Conservation (phyloP, 1,140 invertebrate genomes). For the Heliconius hermathena region DNA sequence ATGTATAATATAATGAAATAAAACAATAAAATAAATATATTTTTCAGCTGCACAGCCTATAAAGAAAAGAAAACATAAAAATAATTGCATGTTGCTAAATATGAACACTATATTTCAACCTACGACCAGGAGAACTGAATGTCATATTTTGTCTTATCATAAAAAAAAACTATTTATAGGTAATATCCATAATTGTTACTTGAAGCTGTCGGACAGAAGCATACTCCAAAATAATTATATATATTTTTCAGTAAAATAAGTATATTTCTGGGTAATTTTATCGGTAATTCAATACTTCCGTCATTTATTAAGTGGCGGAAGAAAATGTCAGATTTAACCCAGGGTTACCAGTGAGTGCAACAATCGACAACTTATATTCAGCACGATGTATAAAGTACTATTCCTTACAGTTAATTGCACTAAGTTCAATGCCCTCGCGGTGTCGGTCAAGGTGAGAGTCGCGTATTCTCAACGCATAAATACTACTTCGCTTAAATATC, state of each 20-base stretch:
- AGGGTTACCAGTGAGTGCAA: background rate
- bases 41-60: no score
- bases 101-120: no score
- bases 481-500: background rate
- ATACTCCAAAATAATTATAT: background rate
- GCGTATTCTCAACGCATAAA: background rate
- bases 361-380: background rate
- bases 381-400: background rate
- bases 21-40: no score
- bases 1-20: no score
- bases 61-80: no score
- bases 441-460: constrained; percentile 22
- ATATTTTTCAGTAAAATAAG: background rate
- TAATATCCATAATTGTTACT: background rate
- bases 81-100: no score
- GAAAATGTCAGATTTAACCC: background rate
- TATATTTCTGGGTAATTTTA: background rate
- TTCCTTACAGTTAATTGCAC: background rate
- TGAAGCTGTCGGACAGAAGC: background rate
- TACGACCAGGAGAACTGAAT: no score
- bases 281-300: background rate
- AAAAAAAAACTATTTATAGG: no score
- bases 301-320: background rate
- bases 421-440: constrained; percentile 22
- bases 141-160: no score